Base-by-base conservation (phyloP, 2,888 invertebrate genomes). In the Pseudoips prasinana region DNA sequence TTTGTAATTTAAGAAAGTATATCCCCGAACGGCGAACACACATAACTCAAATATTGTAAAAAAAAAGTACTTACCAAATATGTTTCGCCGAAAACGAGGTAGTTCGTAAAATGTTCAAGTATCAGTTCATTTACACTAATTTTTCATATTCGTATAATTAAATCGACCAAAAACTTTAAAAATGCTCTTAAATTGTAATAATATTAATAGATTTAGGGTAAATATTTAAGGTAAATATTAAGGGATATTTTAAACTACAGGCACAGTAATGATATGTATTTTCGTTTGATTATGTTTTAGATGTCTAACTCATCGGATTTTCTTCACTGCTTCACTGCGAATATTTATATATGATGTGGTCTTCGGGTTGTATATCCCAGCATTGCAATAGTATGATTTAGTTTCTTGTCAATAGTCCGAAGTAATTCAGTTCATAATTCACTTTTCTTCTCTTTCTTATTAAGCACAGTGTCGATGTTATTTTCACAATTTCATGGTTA, bases 251-350 rank as follows among this genome's bases (percentile, higher is more conserved):
- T 72, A 63, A 47, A 60, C 61, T 85, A 81, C 66, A 86, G 86
- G 86, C 87, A 87, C 86, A 77, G 53, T 67, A 59, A 73, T 86
- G 86, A 87, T 87, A 87, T 87, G 86, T 86, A 83, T 84, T 74
- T 70, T 20, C 20, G 63, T 69, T 75, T 68, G 58, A 69, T 73
- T 68, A 58, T 53, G 44, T 56, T 46, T 62, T 71, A 66, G 44
- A 64, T 49, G 39, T 14, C 65, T 81, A 82, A 65, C 56, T 58
- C 75, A 74, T 74, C 24, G 42, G 54, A 39, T 36, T 38, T 32
- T 40, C 24, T 23, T 42, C 33, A 40, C 33, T 40, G 30, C 39
- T 47, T 52, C 48, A 46, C 43, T 37, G 42, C 48, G 40, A 53
- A 46, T 50, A 57, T 57, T 48, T 53, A 14, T 14, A 14, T 57